phyloP scores from a whole-genome alignment of 2,888 invertebrate genomes.

The Sericinus montela region DNA sequence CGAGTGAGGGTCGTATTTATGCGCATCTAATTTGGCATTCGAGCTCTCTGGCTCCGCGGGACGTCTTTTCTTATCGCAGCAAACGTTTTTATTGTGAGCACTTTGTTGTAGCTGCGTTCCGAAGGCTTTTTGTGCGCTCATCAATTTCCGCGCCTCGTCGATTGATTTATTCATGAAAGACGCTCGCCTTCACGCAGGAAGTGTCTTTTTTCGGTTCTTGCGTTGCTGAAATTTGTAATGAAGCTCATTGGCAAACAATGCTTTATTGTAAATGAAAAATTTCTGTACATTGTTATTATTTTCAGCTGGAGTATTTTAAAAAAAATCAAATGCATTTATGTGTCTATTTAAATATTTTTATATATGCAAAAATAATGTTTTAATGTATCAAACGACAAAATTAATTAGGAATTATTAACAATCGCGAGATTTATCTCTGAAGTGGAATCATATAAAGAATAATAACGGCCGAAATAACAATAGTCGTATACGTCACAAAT shows the following conservation, averaged over 20 bases:
- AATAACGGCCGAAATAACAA: constrained; percentile 62
- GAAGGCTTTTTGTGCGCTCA: constrained; percentile 67
- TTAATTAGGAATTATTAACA: no score
- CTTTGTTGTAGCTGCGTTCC: constrained; percentile 71
- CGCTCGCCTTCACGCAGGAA: constrained; percentile 71
- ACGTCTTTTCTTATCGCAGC: constrained; percentile 53
- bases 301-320: constrained; percentile 19
- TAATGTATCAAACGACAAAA: no score
- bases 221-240: constrained; percentile 72
- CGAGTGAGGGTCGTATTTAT: constrained; percentile 52
- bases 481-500: constrained; percentile 67
- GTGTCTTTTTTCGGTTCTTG: constrained; percentile 64
- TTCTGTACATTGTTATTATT: constrained; percentile 21
- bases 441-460: constrained; percentile 46
- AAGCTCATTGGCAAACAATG: constrained; percentile 74
- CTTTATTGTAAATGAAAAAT: constrained; percentile 51
- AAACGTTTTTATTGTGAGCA: constrained; percentile 68
- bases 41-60: constrained; percentile 46
- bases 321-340: constrained; percentile 20
- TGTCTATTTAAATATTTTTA: not conserved
- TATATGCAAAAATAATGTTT: no score
- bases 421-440: constrained; percentile 3
- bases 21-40: constrained; percentile 70
- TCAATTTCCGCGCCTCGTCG: constrained; percentile 76
- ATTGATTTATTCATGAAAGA: constrained; percentile 77